These are phyloP conservation scores for Nemopilema nomurai DNA, from an alignment of 30 jellyfish, hydroid and myxozoan species.

Conservation along the genomic window DNA sequence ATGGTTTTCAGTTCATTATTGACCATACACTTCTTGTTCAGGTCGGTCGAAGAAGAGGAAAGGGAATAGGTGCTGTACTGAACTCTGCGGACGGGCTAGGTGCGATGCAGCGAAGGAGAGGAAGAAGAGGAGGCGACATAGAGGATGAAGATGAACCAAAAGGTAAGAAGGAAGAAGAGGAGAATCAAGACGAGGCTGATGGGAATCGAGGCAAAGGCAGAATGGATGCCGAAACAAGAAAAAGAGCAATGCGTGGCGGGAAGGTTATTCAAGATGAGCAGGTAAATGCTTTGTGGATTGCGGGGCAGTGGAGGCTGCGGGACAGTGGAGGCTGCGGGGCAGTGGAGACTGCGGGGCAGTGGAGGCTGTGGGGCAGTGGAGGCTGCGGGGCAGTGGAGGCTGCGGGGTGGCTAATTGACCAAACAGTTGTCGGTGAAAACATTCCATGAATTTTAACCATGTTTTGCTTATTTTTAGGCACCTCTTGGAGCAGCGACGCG, in stretches of 20 bases:
- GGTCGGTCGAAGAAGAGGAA: background rate
- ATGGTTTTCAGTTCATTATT: no score
- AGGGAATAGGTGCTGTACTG: background rate
- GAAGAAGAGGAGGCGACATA: conserved; percentile 35
- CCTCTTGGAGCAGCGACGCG: conserved; percentile 47
- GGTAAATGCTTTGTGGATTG: background rate
- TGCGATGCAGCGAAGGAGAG: conserved; percentile 38
- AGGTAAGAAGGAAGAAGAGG: conserved; percentile 1
- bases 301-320: no score
- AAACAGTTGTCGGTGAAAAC: no score
- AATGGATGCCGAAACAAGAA: conserved; percentile 57
- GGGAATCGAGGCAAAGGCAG: conserved; percentile 27
- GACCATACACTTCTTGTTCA: background rate
- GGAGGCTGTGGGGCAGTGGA: no score
- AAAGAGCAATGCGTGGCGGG: conserved; percentile 58
- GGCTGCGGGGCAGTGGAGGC: no score
- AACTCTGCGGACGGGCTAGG: conserved; percentile 49
- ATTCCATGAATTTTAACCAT: no score
- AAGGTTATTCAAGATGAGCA: conserved; percentile 40
- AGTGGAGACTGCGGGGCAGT: no score
- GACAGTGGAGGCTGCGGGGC: background rate
- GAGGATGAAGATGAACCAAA: conserved; percentile 51
- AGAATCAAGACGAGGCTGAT: conserved; percentile 27
- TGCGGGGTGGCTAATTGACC: no score
- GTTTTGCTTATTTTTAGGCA: no score